Evolutionary conservation across 2,797 vertebrate genomes (phyloP).

Genomic region (Phyllotis vaccarum): DNA sequence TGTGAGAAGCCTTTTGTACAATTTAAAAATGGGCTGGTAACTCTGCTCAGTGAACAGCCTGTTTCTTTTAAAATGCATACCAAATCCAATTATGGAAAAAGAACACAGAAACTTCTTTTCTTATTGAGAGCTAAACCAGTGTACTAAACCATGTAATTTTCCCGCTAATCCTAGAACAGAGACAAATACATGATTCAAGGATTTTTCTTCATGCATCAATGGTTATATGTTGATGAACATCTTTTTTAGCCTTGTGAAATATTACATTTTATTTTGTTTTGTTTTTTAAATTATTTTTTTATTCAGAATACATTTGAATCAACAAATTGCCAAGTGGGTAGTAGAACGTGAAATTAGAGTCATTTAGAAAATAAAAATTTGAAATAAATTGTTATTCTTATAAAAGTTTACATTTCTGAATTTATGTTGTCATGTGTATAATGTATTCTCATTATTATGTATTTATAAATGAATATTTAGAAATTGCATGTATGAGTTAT

Average conservation of each 20-base stretch:
- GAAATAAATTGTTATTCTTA: constrained; percentile 49
- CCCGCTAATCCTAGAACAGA: constrained; percentile 78
- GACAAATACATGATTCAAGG: constrained; percentile 75
- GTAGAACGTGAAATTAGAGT: constrained; percentile 65
- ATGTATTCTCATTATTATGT: background rate
- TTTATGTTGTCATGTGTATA: background rate
- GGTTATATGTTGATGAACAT: constrained; percentile 69
- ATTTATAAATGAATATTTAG: background rate
- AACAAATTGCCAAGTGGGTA: constrained; percentile 68
- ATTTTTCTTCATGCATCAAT: constrained; percentile 74
- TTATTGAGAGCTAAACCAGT: constrained; percentile 84
- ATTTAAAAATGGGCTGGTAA: constrained; percentile 81
- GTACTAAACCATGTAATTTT: constrained; percentile 87
- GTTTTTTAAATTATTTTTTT: constrained; percentile 44
- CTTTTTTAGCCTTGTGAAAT: constrained; percentile 69
- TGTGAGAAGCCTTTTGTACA: constrained; percentile 72
- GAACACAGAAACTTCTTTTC: constrained; percentile 84
- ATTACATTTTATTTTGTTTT: constrained; percentile 54
- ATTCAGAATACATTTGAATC: constrained; percentile 59
- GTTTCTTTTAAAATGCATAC: constrained; percentile 85
- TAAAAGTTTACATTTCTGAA: background rate
- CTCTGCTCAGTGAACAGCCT: constrained; percentile 80
- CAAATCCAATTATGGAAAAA: constrained; percentile 87
- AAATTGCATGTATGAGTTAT: background rate
- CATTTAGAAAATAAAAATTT: constrained; percentile 47